These are phyloP conservation scores for Pipistrellus pipistrellus DNA, from an alignment of 2,797 vertebrate species.

Conservation along the genomic window DNA sequence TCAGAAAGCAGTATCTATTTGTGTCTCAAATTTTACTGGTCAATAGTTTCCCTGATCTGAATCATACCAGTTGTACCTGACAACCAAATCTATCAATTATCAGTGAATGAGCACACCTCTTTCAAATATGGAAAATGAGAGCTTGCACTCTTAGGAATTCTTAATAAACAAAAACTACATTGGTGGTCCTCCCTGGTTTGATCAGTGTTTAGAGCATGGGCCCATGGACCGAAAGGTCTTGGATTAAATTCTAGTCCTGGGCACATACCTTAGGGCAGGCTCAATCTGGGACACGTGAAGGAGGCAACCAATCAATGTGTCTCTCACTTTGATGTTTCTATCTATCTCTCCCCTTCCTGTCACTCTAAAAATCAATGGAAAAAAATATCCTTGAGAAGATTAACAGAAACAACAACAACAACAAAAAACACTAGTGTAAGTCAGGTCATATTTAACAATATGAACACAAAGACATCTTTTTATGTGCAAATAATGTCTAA, in stretches of 20 bases:
- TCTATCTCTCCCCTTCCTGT: too few species aligned
- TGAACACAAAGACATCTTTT: conserved; percentile 57
- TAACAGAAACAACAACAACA: neutral
- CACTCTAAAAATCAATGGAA: too few species aligned
- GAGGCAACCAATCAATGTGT: too few species aligned
- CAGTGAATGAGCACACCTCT: neutral
- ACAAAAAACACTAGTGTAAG: neutral
- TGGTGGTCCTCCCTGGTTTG: too few species aligned
- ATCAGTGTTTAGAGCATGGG: too few species aligned
- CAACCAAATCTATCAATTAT: conserved; percentile 35
- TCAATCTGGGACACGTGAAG: too few species aligned
- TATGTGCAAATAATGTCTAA: conserved; percentile 44
- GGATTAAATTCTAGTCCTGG: too few species aligned
- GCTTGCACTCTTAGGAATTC: neutral
- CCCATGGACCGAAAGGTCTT: too few species aligned
- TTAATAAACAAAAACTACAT: neutral
- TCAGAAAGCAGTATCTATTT: conserved; percentile 14
- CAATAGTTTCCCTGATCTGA: conserved; percentile 56
- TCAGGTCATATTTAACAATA: conserved; percentile 31
- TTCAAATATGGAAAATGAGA: conserved; percentile 31
- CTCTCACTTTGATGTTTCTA: too few species aligned
- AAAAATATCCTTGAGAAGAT: too few species aligned
- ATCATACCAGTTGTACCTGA: conserved; percentile 16
- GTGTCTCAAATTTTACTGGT: conserved; percentile 40
- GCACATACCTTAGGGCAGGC: too few species aligned